phyloP scores from a whole-genome alignment of 2,113 vertebrate species.

The Pithys albifrons region DNA sequence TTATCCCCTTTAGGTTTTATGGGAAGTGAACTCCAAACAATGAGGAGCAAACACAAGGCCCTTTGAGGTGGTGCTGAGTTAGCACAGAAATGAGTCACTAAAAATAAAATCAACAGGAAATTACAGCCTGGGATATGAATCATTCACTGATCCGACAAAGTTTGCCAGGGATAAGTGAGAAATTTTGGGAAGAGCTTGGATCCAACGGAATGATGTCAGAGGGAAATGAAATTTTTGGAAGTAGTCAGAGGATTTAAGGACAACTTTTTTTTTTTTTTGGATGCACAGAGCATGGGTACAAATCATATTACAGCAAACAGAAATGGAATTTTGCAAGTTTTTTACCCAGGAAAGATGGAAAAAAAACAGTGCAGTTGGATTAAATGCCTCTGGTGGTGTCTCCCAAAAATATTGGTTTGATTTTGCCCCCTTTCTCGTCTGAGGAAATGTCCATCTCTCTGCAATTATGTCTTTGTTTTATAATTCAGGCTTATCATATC shows the following conservation, averaged over 20 bases:
- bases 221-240: not conserved
- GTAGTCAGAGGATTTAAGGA: not conserved
- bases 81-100: constrained; percentile 43
- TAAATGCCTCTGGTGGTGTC: not conserved
- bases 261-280: not conserved
- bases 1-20: not conserved
- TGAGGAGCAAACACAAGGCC: not conserved
- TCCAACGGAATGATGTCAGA: not conserved
- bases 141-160: not conserved
- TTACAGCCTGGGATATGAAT: constrained; percentile 37
- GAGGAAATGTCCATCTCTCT: not conserved
- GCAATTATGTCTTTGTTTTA: not conserved
- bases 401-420: not conserved
- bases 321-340: not conserved
- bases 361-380: not conserved
- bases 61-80: constrained; percentile 26
- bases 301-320: not conserved
- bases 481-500: not conserved
- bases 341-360: not conserved
- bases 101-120: constrained; percentile 45
- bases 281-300: not conserved
- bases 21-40: not conserved
- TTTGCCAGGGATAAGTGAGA: not conserved
- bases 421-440: not conserved
- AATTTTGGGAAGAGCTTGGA: not conserved